A percentile compares a stretch with the other conserved stretches of the same genome.
These are phyloP conservation scores for Poecilia latipinna DNA, from an alignment of 2,113 vertebrate genomes.

Conservation along the genomic window DNA sequence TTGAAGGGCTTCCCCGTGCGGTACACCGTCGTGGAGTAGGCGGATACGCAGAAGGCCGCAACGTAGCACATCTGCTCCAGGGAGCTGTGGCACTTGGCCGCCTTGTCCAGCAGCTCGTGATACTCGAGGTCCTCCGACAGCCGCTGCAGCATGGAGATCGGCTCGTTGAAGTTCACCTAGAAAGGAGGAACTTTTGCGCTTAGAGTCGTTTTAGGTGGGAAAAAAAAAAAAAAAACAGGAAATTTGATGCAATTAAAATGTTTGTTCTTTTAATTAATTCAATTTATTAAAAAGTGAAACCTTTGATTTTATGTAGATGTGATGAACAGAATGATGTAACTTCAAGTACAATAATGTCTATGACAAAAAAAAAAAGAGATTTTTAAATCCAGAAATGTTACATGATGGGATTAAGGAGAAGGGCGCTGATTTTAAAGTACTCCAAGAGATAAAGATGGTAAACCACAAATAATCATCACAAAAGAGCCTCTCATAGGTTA, in stretches of 20 bases:
- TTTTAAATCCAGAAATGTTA: not conserved
- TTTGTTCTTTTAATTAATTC: no score
- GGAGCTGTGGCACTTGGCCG: slow-evolving; percentile 87
- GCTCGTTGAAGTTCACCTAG: slow-evolving; percentile 97
- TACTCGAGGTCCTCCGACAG: slow-evolving; percentile 95
- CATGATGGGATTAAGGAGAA: not conserved
- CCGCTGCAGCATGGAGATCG: slow-evolving; percentile 96
- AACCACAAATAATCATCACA: not conserved
- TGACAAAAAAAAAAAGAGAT: not conserved
- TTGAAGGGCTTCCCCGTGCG: slow-evolving; percentile 98
- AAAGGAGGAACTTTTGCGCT: not conserved
- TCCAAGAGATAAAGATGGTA: not conserved
- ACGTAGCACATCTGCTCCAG: slow-evolving; percentile 95
- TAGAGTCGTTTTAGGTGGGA: not conserved
- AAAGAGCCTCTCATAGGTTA: not conserved
- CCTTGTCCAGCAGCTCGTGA: slow-evolving; percentile 90
- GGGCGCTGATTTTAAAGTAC: not conserved
- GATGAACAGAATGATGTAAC: no score
- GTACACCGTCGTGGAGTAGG: slow-evolving; percentile 95
- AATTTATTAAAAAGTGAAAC: no score
- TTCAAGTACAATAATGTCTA: no score
- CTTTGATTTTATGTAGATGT: no score
- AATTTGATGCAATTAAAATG: no score
- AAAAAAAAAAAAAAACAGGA: no score
- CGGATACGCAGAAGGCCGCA: slow-evolving; percentile 94